phyloP scores from a whole-genome alignment of 2,113 vertebrate genomes.

The Amphiprion ocellaris region DNA sequence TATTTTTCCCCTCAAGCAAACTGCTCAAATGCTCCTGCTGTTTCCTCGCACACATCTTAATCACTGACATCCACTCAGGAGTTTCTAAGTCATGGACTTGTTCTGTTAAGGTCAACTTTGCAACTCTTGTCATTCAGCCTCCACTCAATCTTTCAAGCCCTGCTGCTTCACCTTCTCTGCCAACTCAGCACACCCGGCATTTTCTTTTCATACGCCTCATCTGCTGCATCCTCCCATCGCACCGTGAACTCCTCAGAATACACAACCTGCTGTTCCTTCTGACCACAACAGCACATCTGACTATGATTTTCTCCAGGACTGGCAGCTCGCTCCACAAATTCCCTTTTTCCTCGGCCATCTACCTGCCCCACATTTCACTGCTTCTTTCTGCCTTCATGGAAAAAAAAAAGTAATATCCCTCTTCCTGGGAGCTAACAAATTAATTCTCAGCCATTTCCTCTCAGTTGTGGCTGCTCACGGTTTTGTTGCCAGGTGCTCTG shows the following conservation, averaged over 20 bases:
- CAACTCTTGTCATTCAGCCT: slow-evolving; percentile 14
- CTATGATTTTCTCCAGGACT: slow-evolving; percentile 36
- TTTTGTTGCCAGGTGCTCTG: slow-evolving; percentile 9
- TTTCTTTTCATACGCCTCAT: slow-evolving; percentile 35
- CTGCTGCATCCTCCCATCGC: slow-evolving; percentile 31
- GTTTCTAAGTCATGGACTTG: slow-evolving; percentile 2
- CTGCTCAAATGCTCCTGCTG: neutral
- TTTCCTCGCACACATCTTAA: slow-evolving; percentile 9
- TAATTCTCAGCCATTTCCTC: neutral
- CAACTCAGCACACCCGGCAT: slow-evolving; percentile 35
- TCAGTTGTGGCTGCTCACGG: neutral
- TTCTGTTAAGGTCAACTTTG: slow-evolving; percentile 29
- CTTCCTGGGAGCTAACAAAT: slow-evolving; percentile 28
- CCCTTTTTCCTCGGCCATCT: slow-evolving; percentile 14
- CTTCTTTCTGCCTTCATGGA: slow-evolving; percentile 13
- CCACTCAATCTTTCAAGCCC: slow-evolving; percentile 17
- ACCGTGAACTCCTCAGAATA: slow-evolving; percentile 15
- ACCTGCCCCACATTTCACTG: slow-evolving; percentile 1
- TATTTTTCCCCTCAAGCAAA: slow-evolving; percentile 23
- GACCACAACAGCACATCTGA: slow-evolving; percentile 16
- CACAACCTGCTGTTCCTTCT: slow-evolving; percentile 12
- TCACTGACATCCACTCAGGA: slow-evolving; percentile 22
- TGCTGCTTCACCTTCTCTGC: slow-evolving; percentile 17
- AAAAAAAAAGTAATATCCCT: slow-evolving; percentile 31
- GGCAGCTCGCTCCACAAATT: slow-evolving; percentile 12